Evolutionary conservation across 2,113 vertebrate species (phyloP), one percentile per base, ranked within the genome.

Genomic region (Sorex araneus): DNA sequence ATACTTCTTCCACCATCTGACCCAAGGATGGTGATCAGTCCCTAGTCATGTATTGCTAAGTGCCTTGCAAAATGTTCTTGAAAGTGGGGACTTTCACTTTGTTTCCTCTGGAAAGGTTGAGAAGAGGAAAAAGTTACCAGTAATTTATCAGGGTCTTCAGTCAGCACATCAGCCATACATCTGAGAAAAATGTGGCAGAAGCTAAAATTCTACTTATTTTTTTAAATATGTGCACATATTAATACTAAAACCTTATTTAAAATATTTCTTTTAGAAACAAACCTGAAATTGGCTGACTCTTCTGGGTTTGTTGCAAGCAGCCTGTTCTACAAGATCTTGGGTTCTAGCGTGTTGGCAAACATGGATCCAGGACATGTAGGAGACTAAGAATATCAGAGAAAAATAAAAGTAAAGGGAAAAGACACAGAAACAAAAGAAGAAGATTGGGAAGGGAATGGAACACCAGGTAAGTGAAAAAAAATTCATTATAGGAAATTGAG

Each of bases 141-240:
- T 18, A 57, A 50, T 21, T 82, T 23, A 79, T 1, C 45, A 16
- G 18, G 3, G 28, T 54, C 36, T 54, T 86, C 11, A 13, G 6
- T 19, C 15, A 32, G 9, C 4, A 3, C 1, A 3, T 19, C 8
- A 32, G 8, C 36, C 8, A 25, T 1, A 28, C 12, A 71, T 3
- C 30, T 21, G n/a, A 36, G 43, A 19, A 16, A 70, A 7, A 45
- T 16, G 18, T 8, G 8, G 21, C 1, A 13, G 1, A 86, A 45
- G 18, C 2, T 54, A 69, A 86, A 60, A 60, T 60, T 18, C 11
- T 2, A 60, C 21, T 60, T 19, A 23, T 19, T 60, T 60, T 19
- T 57, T 57, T 57, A 19, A 18, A 57, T 57, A 18, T 57, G 2
- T 57, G 1, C 16, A 18, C 15, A 57, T 57, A 57, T 57, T 57